Evolutionary conservation across 1,140 invertebrate species (phyloP).

Genomic region (Magallana angulata): DNA sequence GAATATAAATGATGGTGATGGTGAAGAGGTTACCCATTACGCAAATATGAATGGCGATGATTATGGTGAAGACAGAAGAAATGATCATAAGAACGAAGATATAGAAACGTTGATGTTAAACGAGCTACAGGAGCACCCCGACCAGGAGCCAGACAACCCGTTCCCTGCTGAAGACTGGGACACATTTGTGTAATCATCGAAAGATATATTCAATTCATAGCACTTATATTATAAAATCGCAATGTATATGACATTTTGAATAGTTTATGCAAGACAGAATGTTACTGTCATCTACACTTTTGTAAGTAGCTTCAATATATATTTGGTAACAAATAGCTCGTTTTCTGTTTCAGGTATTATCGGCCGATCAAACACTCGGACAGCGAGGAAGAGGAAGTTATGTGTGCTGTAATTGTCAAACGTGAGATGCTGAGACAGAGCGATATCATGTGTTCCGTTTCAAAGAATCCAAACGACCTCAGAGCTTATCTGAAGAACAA

Average conservation of each 20-base stretch:
- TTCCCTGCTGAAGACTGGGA: constrained; percentile 6
- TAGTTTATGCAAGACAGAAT: too few relatives aligned
- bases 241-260: too few relatives aligned
- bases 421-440: constrained; percentile 3
- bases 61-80: background rate
- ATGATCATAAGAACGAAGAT: background rate
- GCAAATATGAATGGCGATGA: background rate
- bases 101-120: constrained; percentile 7
- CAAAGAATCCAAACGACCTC: background rate
- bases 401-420: constrained; percentile 4
- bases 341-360: background rate
- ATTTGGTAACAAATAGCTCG: too few relatives aligned
- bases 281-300: too few relatives aligned
- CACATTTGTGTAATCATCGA: background rate
- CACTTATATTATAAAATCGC: too few relatives aligned
- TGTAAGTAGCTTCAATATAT: too few relatives aligned
- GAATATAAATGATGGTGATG: background rate
- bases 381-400: background rate
- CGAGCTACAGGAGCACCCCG: background rate
- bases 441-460: background rate
- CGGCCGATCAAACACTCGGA: background rate
- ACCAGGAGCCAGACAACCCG: background rate
- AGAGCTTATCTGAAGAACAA: background rate
- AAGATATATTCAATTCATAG: too few relatives aligned
- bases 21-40: background rate